These are phyloP conservation scores for Murina feae DNA, from an alignment of 2,113 vertebrate species.

Conservation along the genomic window DNA sequence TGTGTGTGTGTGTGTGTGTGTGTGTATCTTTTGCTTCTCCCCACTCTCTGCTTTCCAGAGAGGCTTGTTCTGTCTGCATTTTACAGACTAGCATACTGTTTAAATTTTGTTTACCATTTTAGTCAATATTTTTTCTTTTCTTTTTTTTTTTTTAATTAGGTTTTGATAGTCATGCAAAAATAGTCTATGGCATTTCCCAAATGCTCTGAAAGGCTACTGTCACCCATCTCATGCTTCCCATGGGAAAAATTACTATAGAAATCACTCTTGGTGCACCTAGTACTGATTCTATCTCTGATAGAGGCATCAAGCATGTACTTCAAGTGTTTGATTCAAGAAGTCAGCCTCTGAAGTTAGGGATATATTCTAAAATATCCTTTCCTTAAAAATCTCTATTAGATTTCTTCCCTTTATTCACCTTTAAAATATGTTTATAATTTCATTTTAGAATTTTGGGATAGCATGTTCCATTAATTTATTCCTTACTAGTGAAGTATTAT, in stretches of 20 bases:
- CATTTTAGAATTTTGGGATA: background rate
- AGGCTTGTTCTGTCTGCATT: background rate
- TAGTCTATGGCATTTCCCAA: background rate
- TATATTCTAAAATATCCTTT: background rate
- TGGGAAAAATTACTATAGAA: background rate
- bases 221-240: background rate
- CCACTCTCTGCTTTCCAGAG: background rate
- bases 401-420: background rate
- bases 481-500: background rate
- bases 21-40: background rate
- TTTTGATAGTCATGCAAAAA: background rate
- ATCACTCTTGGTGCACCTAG: background rate
- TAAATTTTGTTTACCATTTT: conserved; percentile 25
- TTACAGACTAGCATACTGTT: background rate
- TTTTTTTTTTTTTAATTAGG: background rate
- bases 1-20: no score
- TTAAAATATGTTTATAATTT: background rate
- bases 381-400: background rate
- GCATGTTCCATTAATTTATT: background rate
- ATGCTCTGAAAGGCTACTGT: background rate
- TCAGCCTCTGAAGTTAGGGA: background rate
- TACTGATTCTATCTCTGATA: background rate
- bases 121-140: background rate
- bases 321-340: background rate
- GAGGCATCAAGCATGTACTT: background rate